These are phyloP conservation scores for Cygnus olor DNA, from an alignment of 2,797 vertebrate genomes.

Conservation along the genomic window DNA sequence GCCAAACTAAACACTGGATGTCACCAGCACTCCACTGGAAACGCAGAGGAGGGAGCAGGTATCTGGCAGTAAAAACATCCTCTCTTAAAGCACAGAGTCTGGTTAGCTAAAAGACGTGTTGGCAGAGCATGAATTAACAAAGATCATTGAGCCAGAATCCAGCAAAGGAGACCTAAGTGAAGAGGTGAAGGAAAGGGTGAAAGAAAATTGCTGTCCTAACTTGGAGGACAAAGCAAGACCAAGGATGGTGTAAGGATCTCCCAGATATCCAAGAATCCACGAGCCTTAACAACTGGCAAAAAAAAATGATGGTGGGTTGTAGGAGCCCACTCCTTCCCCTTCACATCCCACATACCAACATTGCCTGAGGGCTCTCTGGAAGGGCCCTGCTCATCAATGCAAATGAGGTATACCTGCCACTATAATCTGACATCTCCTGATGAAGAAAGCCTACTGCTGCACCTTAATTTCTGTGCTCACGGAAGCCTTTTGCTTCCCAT, in stretches of 20 bases:
- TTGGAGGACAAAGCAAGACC: background rate
- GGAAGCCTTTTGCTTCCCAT: background rate
- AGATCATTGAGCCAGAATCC: background rate
- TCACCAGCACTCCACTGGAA: constrained; percentile 57
- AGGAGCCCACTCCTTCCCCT: background rate
- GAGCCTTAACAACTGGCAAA: background rate
- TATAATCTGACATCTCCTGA: background rate
- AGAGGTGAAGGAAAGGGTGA: background rate
- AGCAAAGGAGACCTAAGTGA: background rate
- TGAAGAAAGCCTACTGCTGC: background rate
- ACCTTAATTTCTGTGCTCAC: background rate
- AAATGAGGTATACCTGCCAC: background rate
- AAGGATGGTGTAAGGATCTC: background rate
- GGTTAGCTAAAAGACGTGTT: background rate
- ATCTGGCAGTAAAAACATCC: constrained; percentile 56
- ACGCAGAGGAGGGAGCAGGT: constrained; percentile 27
- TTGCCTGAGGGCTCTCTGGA: background rate
- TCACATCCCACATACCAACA: background rate
- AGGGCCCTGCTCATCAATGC: background rate
- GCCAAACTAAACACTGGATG: constrained; percentile 54
- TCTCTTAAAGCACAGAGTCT: constrained; percentile 38
- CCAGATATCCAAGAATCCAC: background rate
- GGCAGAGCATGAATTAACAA: background rate
- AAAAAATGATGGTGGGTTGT: background rate
- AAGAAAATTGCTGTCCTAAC: background rate